A percentile compares a stretch with the other conserved stretches of the same genome.
Evolutionary conservation across 2,888 invertebrate genomes (phyloP).

Genomic region (Synergus itoensis): DNA sequence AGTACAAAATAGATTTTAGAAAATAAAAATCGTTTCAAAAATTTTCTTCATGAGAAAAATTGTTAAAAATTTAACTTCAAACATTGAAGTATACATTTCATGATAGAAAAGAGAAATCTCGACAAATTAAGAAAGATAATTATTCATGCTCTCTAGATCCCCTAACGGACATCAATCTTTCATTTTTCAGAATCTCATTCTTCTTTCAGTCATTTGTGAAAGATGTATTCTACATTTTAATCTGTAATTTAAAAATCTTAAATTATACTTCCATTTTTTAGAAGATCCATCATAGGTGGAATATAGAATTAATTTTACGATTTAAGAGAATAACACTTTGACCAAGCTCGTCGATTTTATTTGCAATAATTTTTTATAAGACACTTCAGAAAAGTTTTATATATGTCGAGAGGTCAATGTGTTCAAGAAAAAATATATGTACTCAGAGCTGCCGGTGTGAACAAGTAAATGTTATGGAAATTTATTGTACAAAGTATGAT

Average conservation of each 20-base stretch:
- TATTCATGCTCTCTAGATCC: neutral
- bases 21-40: slow-evolving; percentile 1
- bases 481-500: slow-evolving; percentile 47
- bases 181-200: slow-evolving; percentile 7
- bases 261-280: slow-evolving; percentile 21
- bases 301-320: slow-evolving; percentile 16
- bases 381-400: slow-evolving; percentile 9
- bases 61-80: neutral
- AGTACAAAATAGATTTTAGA: slow-evolving; percentile 40
- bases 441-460: slow-evolving; percentile 9
- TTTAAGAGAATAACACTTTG: slow-evolving; percentile 10
- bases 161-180: neutral
- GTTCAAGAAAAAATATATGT: slow-evolving; percentile 20
- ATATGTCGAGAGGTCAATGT: slow-evolving; percentile 22
- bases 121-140: neutral
- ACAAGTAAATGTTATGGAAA: slow-evolving; percentile 43
- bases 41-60: slow-evolving; percentile 1
- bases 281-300: slow-evolving; percentile 28
- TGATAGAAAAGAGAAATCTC: neutral
- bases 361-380: slow-evolving; percentile 32
- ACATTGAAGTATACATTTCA: neutral
- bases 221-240: slow-evolving; percentile 19
- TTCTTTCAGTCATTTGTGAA: slow-evolving; percentile 14
- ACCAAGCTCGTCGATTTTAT: slow-evolving; percentile 20
- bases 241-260: slow-evolving; percentile 11